These are phyloP conservation scores for Dipodomys spectabilis DNA, from an alignment of 2,113 vertebrate species.

Conservation along the genomic window DNA sequence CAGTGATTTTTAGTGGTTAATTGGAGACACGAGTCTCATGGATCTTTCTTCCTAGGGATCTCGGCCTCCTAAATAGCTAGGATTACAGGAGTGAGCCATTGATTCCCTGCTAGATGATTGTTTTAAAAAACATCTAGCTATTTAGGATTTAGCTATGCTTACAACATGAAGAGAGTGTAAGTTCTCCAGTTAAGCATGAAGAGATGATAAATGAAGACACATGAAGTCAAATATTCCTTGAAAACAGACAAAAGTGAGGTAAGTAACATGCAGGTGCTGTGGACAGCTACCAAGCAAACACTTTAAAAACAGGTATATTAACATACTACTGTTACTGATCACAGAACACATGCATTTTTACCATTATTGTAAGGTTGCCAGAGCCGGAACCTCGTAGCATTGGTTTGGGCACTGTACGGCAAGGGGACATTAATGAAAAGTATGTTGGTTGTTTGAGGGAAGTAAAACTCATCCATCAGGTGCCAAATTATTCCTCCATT, in stretches of 20 bases:
- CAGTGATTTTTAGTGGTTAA: no score
- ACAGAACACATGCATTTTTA: constrained; percentile 79
- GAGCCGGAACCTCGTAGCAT: constrained; percentile 94
- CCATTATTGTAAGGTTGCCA: constrained; percentile 98
- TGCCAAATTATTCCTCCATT: constrained; percentile 97
- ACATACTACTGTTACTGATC: background rate
- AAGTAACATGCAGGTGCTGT: no score
- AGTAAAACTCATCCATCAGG: constrained; percentile 97
- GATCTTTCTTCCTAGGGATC: no score
- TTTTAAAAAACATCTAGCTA: background rate
- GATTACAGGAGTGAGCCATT: no score
- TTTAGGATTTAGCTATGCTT: constrained; percentile 19
- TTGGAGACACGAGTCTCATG: no score
- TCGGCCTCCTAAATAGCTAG: no score
- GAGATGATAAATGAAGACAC: background rate
- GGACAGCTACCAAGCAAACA: background rate
- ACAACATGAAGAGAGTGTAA: constrained; percentile 1
- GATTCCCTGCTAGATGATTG: no score
- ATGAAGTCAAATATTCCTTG: background rate
- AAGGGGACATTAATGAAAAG: constrained; percentile 96
- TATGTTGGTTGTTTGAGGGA: constrained; percentile 94
- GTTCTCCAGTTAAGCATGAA: background rate
- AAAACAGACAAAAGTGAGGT: background rate
- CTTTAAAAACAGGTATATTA: constrained; percentile 63
- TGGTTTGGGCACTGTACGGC: constrained; percentile 93